These are phyloP conservation scores for Stenurella melanura DNA, from an alignment of 2,888 invertebrate species.

Conservation along the genomic window DNA sequence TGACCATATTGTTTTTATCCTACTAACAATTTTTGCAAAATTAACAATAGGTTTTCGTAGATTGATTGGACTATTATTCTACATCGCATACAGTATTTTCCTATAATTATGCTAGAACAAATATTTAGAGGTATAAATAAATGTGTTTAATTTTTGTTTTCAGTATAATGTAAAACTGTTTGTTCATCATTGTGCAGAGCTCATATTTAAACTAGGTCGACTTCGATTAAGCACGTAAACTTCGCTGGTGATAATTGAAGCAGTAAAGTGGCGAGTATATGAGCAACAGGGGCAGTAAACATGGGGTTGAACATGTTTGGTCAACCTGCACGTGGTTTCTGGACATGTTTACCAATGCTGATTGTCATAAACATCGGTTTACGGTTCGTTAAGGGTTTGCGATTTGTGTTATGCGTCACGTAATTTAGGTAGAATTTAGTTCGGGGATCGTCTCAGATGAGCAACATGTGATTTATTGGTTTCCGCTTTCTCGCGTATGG, in stretches of 20 bases:
- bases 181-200: background rate
- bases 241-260: constrained; percentile 57
- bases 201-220: constrained; percentile 22
- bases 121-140: no score
- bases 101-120: no score
- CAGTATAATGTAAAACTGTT: background rate
- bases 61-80: no score
- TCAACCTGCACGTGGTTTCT: constrained; percentile 62
- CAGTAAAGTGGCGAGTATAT: constrained; percentile 63
- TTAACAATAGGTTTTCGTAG: no score
- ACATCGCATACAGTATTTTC: no score
- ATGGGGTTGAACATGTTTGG: constrained; percentile 62
- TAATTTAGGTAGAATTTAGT: constrained; percentile 44
- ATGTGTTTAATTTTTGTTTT: background rate
- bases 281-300: constrained; percentile 62
- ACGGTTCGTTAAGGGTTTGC: constrained; percentile 56
- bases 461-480: constrained; percentile 14
- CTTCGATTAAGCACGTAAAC: constrained; percentile 50
- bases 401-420: constrained; percentile 54
- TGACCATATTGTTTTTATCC: no score
- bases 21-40: no score
- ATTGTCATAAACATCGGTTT: constrained; percentile 65
- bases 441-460: constrained; percentile 20
- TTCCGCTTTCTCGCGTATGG: background rate
- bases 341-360: constrained; percentile 57